Percentiles rank a stretch among this genome's conserved stretches.
Conservation (phyloP, 2,797 vertebrate genomes). For the Lophotriccus pileatus region DNA sequence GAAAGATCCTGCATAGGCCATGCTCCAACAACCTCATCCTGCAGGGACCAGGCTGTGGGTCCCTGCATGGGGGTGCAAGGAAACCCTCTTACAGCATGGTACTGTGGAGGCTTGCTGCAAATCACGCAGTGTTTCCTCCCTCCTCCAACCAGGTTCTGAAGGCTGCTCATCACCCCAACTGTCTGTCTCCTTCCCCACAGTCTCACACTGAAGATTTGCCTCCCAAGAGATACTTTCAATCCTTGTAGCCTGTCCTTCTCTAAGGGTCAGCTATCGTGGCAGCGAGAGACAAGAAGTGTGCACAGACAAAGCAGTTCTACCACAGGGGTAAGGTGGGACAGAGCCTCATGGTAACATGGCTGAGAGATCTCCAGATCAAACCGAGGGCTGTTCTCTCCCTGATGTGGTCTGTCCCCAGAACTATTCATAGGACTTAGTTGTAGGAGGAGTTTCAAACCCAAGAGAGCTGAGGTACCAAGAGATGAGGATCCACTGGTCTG, state of each 20-base stretch:
- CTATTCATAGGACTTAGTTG: background rate
- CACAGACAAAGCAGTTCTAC: background rate
- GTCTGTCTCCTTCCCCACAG: background rate
- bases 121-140: background rate
- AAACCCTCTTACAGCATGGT: background rate
- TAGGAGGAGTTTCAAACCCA: background rate
- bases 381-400: background rate
- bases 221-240: background rate
- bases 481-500: background rate
- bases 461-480: background rate
- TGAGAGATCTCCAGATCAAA: background rate
- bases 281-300: background rate
- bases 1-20: accelerated
- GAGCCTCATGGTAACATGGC: background rate
- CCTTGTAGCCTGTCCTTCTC: background rate
- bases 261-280: background rate
- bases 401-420: background rate
- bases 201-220: accelerated
- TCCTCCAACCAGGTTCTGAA: background rate
- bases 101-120: background rate
- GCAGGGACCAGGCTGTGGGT: background rate
- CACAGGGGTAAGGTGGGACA: background rate
- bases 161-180: background rate
- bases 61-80: background rate
- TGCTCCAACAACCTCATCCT: background rate